Evolutionary conservation across 2,888 invertebrate genomes (phyloP).

Genomic region (Salpingus planirostris): DNA sequence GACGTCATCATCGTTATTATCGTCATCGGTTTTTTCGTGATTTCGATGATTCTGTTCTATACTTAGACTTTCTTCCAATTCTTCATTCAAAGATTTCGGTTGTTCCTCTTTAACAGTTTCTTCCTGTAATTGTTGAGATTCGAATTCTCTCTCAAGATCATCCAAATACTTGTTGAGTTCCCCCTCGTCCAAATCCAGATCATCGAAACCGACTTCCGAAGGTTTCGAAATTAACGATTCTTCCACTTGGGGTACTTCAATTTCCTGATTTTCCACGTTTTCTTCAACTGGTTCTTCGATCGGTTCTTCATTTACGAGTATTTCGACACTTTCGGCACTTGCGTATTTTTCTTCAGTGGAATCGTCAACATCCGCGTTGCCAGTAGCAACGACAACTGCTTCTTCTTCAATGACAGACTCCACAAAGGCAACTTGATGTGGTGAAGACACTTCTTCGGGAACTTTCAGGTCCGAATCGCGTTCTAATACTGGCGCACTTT

Average conservation of each 20-base stretch:
- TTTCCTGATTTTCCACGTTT: constrained; percentile 5
- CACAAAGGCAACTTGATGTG: no score
- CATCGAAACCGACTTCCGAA: constrained; percentile 27
- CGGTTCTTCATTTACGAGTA: constrained; percentile 3
- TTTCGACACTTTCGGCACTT: constrained; percentile 3
- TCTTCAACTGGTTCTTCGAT: not conserved
- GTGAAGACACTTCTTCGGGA: no score
- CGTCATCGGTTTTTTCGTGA: no score
- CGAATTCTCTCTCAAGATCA: constrained; percentile 33
- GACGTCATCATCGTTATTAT: no score
- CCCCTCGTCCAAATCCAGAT: constrained; percentile 33
- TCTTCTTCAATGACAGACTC: not conserved
- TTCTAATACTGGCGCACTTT: no score
- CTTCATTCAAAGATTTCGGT: no score
- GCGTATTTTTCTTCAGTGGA: constrained; percentile 1
- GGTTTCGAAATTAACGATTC: constrained; percentile 1
- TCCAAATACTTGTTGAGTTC: constrained; percentile 36
- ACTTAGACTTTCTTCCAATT: no score
- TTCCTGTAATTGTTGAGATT: no score
- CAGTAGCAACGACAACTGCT: not conserved
- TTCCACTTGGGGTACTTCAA: constrained; percentile 2
- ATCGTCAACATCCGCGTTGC: not conserved
- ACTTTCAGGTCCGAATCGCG: no score
- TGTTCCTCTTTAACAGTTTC: no score
- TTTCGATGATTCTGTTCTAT: no score